phyloP scores from a whole-genome alignment of 2,113 vertebrate genomes.

The Cochlearius cochlearius region DNA sequence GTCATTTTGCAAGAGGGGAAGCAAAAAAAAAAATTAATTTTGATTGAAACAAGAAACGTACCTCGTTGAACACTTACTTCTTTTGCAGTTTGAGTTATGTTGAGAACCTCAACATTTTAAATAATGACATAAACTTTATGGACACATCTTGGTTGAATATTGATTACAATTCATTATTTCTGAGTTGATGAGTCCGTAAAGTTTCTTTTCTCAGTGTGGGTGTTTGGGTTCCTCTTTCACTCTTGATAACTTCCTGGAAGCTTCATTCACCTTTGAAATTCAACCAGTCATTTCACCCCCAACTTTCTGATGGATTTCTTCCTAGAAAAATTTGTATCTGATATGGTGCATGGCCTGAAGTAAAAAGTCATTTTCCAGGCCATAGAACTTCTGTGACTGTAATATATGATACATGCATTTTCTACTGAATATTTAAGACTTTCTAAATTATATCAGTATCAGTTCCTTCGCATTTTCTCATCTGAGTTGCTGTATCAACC shows the following conservation, averaged over 20 bases:
- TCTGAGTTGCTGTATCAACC: not conserved
- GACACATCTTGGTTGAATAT: not conserved
- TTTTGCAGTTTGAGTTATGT: not conserved
- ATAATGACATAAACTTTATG: not conserved
- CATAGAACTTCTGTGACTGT: not conserved
- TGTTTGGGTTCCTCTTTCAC: not conserved
- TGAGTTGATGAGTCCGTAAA: not conserved
- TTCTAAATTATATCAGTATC: not conserved
- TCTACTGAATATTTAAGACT: not conserved
- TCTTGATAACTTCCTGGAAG: not conserved
- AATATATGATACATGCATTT: not conserved
- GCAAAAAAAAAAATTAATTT: not conserved
- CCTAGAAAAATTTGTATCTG: not conserved
- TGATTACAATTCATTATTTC: not conserved
- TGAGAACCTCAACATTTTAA: not conserved
- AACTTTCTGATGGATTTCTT: not conserved
- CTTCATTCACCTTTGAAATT: not conserved
- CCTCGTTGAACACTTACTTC: not conserved
- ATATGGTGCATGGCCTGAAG: not conserved
- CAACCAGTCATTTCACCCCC: not conserved
- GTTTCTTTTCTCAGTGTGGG: not conserved
- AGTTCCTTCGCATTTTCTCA: not conserved
- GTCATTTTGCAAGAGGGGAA: not conserved
- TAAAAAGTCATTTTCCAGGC: not conserved
- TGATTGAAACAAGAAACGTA: not conserved